Conservation (phyloP, 2,888 invertebrate genomes). For the Zaprionus bogoriensis region DNA sequence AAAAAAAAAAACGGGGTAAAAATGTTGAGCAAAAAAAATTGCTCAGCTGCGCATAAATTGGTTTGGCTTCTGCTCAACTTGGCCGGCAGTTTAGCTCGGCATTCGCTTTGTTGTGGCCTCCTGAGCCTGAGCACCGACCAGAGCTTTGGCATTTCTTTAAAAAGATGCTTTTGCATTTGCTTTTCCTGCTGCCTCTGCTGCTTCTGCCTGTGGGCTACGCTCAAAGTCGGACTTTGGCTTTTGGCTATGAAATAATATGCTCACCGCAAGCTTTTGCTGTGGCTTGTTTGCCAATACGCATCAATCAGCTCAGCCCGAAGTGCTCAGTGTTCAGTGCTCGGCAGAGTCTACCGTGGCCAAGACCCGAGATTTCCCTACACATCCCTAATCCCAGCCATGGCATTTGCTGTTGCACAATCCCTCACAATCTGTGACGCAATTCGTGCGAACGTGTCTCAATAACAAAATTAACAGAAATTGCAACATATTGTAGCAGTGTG, state of each 20-base stretch:
- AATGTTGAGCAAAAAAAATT: not conserved
- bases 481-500: conserved; percentile 65
- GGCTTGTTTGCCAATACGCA: conserved; percentile 55
- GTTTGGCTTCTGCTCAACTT: conserved; percentile 29
- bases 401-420: conserved; percentile 48
- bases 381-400: conserved; percentile 2
- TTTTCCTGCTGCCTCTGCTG: not conserved
- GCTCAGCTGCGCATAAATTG: conserved; percentile 30
- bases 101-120: conserved; percentile 66
- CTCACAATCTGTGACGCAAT: conserved; percentile 64
- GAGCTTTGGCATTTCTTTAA: conserved; percentile 43
- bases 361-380: conserved; percentile 6
- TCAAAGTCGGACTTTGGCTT: conserved; percentile 15
- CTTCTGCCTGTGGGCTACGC: too few relatives aligned
- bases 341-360: too few relatives aligned
- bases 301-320: conserved; percentile 40
- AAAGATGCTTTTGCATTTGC: conserved; percentile 36
- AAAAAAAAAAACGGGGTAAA: not conserved
- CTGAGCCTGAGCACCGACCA: conserved; percentile 9
- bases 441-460: conserved; percentile 75
- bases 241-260: conserved; percentile 55
- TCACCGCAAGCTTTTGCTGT: conserved; percentile 70
- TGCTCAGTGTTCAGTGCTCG: too few relatives aligned
- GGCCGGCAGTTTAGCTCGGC: conserved; percentile 17
- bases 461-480: conserved; percentile 78